These are phyloP conservation scores for Thamnophis elegans DNA, from an alignment of 2,797 vertebrate species.

Conservation along the genomic window DNA sequence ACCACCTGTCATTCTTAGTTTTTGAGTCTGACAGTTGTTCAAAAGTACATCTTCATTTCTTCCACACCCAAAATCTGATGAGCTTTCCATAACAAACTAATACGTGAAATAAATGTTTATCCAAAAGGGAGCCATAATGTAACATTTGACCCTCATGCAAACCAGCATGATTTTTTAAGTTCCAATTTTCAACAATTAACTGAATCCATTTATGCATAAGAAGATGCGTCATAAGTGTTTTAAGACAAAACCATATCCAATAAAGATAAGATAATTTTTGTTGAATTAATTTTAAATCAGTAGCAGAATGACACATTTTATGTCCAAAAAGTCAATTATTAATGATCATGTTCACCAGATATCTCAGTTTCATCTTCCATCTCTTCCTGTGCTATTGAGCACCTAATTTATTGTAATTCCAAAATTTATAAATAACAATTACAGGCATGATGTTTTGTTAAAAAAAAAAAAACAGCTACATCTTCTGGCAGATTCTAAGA, in stretches of 20 bases:
- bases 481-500: not conserved
- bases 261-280: not conserved
- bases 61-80: not conserved
- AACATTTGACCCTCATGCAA: not conserved
- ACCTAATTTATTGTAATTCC: not conserved
- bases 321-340: not conserved
- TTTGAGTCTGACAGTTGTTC: not conserved
- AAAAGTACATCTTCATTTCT: not conserved
- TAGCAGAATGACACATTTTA: not conserved
- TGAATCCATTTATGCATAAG: not conserved
- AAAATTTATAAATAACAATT: not conserved
- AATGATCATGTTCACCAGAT: not conserved
- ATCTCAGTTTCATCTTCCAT: not conserved
- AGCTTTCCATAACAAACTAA: not conserved
- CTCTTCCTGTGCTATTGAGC: not conserved
- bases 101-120: not conserved
- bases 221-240: not conserved
- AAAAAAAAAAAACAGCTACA: not conserved
- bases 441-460: not conserved
- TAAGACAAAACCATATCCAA: not conserved
- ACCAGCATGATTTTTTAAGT: not conserved
- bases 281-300: not conserved
- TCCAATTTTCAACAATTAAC: not conserved
- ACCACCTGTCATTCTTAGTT: not conserved
- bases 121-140: not conserved